A percentile compares a stretch with the other conserved stretches of the same genome.
Conservation (phyloP, 2,113 vertebrate species). For the Cryptoleucopteryx plumbea region DNA sequence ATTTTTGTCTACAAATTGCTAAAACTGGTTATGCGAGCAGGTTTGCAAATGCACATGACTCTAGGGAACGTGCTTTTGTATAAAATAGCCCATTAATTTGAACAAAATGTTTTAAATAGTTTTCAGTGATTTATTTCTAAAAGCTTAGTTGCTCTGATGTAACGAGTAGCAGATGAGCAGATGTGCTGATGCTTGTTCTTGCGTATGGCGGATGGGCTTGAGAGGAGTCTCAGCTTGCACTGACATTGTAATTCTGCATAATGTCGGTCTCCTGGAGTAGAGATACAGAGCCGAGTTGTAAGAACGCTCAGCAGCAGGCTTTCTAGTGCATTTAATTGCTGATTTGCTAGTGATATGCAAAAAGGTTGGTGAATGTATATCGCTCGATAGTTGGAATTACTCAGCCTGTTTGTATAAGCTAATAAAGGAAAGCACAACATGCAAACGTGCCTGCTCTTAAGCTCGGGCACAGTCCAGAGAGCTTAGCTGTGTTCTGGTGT, state of each 20-base stretch:
- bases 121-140: not conserved
- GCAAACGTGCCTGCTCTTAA: fast-evolving
- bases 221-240: not conserved
- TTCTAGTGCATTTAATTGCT: not conserved
- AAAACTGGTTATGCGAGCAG: not conserved
- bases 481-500: too few species aligned
- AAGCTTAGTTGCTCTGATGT: not conserved
- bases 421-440: fast-evolving
- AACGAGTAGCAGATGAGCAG: not conserved
- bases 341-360: not conserved
- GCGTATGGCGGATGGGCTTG: not conserved
- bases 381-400: fast-evolving
- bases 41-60: not conserved
- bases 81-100: conserved; percentile 54
- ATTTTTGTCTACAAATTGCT: conserved; percentile 25
- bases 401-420: not conserved
- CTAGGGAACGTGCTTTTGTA: not conserved
- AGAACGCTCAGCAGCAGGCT: not conserved
- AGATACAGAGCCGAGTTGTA: not conserved
- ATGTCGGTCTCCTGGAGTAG: not conserved
- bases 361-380: fast-evolving
- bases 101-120: conserved; percentile 20
- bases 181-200: not conserved
- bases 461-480: not conserved
- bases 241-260: not conserved